phyloP scores from a whole-genome alignment of 2,888 invertebrate species.

The Agrochola lota region DNA sequence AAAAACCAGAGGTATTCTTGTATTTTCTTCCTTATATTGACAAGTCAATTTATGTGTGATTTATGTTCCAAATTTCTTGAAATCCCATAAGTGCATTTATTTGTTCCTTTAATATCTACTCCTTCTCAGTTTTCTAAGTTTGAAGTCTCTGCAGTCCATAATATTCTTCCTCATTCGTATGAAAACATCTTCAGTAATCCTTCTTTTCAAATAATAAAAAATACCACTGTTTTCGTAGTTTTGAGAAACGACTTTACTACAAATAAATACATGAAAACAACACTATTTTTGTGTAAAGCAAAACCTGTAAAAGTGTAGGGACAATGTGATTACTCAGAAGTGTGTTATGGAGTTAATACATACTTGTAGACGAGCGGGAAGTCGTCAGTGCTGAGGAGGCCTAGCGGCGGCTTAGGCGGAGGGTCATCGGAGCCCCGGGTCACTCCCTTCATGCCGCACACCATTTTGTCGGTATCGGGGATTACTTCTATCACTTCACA shows the following conservation, averaged over 20 bases:
- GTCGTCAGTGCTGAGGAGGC: constrained; percentile 95
- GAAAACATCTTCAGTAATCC: constrained; percentile 57
- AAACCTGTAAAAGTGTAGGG: constrained; percentile 82
- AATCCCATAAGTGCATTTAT: constrained; percentile 40
- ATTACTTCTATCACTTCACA: constrained; percentile 97
- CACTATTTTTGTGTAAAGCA: constrained; percentile 75
- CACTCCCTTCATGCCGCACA: constrained; percentile 96
- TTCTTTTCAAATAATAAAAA: constrained; percentile 68
- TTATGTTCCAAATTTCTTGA: constrained; percentile 58
- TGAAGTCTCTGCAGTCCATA: constrained; percentile 45
- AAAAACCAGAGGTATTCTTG: constrained; percentile 76
- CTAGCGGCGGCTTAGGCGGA: constrained; percentile 93
- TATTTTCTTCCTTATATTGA: constrained; percentile 42
- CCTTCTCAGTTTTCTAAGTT: constrained; percentile 33
- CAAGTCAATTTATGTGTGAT: constrained; percentile 42
- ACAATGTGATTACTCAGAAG: constrained; percentile 74
- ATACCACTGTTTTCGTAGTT: constrained; percentile 81
- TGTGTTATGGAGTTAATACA: constrained; percentile 80
- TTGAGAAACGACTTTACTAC: constrained; percentile 78
- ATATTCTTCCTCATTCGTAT: constrained; percentile 38
- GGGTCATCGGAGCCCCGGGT: constrained; percentile 93
- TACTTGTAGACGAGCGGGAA: constrained; percentile 96
- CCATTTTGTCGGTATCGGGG: constrained; percentile 96
- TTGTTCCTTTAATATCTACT: constrained; percentile 46
- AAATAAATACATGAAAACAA: constrained; percentile 81